These are phyloP conservation scores for Corynorhinus townsendii DNA, from an alignment of 2,113 vertebrate genomes.

Conservation along the genomic window DNA sequence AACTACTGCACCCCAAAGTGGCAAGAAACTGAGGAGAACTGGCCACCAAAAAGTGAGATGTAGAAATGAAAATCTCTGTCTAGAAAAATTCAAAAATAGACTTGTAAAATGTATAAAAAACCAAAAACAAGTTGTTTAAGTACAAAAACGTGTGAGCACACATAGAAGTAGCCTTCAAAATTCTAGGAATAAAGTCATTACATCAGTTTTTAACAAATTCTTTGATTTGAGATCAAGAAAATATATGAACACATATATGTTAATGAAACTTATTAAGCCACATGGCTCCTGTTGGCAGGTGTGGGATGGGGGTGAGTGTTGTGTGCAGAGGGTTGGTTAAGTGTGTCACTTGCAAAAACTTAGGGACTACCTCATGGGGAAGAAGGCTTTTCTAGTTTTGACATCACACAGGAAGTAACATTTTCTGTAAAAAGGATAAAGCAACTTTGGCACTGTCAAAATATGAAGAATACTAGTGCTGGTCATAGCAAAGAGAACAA, in stretches of 20 bases:
- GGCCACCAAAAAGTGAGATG: background rate
- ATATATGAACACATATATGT: background rate
- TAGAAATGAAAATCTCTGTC: background rate
- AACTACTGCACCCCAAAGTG: background rate
- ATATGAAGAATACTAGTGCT: background rate
- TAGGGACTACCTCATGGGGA: background rate
- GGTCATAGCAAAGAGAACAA: background rate
- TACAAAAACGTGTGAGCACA: background rate
- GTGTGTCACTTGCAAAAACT: background rate
- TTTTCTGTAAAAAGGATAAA: background rate
- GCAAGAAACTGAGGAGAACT: background rate
- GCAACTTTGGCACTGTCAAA: background rate
- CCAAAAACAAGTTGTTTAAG: background rate
- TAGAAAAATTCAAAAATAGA: background rate
- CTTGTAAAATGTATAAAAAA: background rate
- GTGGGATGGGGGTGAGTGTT: background rate
- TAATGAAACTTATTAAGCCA: background rate
- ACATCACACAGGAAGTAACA: background rate
- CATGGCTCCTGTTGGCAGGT: background rate
- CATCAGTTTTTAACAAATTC: background rate
- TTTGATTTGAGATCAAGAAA: background rate
- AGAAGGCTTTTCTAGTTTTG: background rate
- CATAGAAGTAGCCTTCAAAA: background rate
- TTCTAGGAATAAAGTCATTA: background rate
- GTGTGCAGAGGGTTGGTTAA: background rate